Evolutionary conservation across 2,888 invertebrate genomes (phyloP), one percentile per base, ranked within the genome.

Genomic region (Eupithecia dodoneata): DNA sequence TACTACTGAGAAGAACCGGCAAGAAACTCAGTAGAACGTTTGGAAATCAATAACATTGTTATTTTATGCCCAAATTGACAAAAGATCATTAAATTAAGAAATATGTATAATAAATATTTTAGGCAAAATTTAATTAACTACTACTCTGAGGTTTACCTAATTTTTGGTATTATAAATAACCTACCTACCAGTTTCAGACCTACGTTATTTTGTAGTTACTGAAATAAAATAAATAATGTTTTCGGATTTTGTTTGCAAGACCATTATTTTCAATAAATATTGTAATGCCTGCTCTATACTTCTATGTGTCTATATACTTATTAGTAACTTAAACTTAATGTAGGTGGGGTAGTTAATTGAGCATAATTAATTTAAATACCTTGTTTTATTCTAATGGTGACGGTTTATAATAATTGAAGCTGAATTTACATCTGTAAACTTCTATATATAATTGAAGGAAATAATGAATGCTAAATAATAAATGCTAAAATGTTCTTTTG

Each of bases 1-100:
- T 13, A 84, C 91, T 83, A 87, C 92, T 90, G 93, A 94, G 93
- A 94, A 94, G 93, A 94, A 92, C 87, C 92, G 92, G 92, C 87
- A 93, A 93, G 93, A 94, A 94, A 94, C 94, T 93, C 94, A 92
- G 89, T 81, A 86, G 89, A 79, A 74, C 76, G 41, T 69, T 79
- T 72, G 4, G 49, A 71, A 47, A 30, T 47, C 47, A 30, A 2
- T 0, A 13, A 13, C 13, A 41, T 65, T 42, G 6, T 63, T 63
- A 65, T 66, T 66, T 13, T 13, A 66, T 41, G 7, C 3, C 0
- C 1, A 65, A 42, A 42, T 59, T 59, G 10, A 7, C 6, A 59
- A 59, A 10, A 47, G 15, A 52, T 15, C 2, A 52, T 5, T 52
- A 52, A n/a, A 55, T 55, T n/a, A n/a, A n/a, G 55, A 3, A n/a